Evolutionary conservation across 2,888 invertebrate genomes (phyloP).

Genomic region (Dryadula phaetusa): DNA sequence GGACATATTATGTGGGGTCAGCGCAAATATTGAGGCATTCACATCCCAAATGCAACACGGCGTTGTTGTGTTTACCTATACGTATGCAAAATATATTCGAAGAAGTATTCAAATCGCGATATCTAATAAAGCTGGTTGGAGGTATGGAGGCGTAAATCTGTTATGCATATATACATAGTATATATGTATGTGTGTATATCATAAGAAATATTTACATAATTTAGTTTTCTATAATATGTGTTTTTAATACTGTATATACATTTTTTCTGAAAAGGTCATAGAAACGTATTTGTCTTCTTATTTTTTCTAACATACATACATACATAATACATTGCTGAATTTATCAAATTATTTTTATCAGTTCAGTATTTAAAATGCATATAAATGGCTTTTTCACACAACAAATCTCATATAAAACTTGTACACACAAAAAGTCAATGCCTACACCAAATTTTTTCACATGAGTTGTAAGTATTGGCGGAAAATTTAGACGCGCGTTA

Average conservation of each 20-base stretch:
- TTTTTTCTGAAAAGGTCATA: too few relatives aligned
- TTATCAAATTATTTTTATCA: too few relatives aligned
- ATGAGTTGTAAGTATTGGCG: slow-evolving; percentile 22
- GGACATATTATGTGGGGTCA: slow-evolving; percentile 5
- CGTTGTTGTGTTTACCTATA: background rate
- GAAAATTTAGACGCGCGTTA: slow-evolving; percentile 48
- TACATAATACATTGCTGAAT: too few relatives aligned
- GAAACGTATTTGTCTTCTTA: too few relatives aligned
- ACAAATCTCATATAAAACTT: background rate
- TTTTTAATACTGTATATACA: too few relatives aligned
- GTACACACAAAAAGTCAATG: background rate
- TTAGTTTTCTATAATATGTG: too few relatives aligned
- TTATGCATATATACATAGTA: background rate
- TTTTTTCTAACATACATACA: too few relatives aligned
- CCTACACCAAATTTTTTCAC: slow-evolving; percentile 16
- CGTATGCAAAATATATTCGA: slow-evolving; percentile 2
- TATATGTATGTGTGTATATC: too few relatives aligned
- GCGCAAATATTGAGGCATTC: background rate
- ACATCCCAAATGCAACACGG: background rate
- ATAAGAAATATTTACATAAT: too few relatives aligned
- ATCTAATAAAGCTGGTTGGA: background rate
- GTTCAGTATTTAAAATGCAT: background rate
- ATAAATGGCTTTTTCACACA: background rate
- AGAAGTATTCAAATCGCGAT: background rate
- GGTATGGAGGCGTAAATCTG: background rate